Conservation (phyloP, 2,797 vertebrate genomes). For the Platalea minor region DNA sequence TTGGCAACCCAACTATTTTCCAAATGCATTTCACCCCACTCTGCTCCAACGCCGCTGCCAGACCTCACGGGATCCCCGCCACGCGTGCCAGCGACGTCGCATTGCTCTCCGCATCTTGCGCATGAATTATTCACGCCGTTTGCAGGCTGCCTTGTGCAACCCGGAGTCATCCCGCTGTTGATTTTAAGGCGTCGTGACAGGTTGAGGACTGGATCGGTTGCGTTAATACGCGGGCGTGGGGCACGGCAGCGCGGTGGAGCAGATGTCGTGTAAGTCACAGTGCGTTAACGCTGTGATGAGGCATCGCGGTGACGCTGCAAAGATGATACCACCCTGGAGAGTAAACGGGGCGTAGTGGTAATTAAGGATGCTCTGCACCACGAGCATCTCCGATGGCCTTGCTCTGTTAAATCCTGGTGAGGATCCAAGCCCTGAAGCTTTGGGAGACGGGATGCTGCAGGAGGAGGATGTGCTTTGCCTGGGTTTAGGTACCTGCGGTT, state of each 20-base stretch:
- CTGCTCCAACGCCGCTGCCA: not conserved
- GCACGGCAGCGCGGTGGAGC: not conserved
- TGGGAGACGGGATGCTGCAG: rapidly evolving
- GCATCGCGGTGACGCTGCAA: not conserved
- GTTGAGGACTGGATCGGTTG: not conserved
- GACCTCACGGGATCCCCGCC: not conserved
- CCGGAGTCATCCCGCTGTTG: not conserved
- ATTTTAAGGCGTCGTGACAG: not conserved
- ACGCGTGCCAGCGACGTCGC: not conserved
- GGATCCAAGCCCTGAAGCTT: not conserved
- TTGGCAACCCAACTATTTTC: not conserved
- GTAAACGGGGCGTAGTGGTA: not conserved
- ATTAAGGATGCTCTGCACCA: not conserved
- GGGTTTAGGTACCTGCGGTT: not conserved
- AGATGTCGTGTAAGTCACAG: not conserved
- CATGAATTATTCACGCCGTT: not conserved
- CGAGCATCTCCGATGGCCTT: rapidly evolving
- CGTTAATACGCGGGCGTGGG: not conserved
- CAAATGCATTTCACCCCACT: not conserved
- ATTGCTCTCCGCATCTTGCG: not conserved
- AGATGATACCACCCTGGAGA: not conserved
- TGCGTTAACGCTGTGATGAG: not conserved
- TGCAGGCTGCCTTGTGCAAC: not conserved
- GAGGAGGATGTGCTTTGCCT: not conserved
- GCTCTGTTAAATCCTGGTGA: not conserved